Evolutionary conservation across 2,888 invertebrate species (phyloP), one percentile per base, ranked within the genome.

Genomic region (Trissoscelio sp.): DNA sequence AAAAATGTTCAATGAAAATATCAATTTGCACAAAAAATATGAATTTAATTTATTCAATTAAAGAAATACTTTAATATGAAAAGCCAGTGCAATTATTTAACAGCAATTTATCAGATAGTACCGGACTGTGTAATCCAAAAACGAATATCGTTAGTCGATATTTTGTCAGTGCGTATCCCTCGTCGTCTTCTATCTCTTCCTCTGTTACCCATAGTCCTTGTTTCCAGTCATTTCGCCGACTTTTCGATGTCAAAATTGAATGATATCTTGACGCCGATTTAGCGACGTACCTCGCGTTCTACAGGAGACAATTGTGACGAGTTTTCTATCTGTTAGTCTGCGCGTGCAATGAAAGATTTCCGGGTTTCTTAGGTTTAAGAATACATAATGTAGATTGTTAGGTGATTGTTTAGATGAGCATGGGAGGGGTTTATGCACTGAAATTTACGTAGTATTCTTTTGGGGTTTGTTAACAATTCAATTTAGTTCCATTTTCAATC

Each of bases 291-390:
- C 46, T 60, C 44, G 67, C 62, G 62, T 37, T 69, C 11, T 3
- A n/a, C 20, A 44, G 37, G 55, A 77, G 69, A 77, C 42, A 53
- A 77, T 79, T 79, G 79, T 72, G 79, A 72, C 79, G 79, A 72
- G 79, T 79, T 79, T 79, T 58, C 11, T 3, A 46, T 39, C 48
- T 9, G 18, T 39, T 51, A 34, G 18, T 48, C 31, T 9, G 12
- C 18, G 37, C 48, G 58, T 72, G 58, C 72, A 79, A 58, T 72
- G 72, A 1, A 72, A 70, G 28, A 64, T 70, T 57, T 57, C 37
- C 51, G 37, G 16, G 37, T 77, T 69, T 55, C 42, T 34, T 77
- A 69, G 67, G 34, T 69, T 69, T 37, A 37, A 37, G 37, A 37
- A 14, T 51, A 51, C 12, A 34, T 66, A 66, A 28, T 39, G 34